phyloP scores from a whole-genome alignment of 2,113 vertebrate species.

The Porphyrio hochstetteri region DNA sequence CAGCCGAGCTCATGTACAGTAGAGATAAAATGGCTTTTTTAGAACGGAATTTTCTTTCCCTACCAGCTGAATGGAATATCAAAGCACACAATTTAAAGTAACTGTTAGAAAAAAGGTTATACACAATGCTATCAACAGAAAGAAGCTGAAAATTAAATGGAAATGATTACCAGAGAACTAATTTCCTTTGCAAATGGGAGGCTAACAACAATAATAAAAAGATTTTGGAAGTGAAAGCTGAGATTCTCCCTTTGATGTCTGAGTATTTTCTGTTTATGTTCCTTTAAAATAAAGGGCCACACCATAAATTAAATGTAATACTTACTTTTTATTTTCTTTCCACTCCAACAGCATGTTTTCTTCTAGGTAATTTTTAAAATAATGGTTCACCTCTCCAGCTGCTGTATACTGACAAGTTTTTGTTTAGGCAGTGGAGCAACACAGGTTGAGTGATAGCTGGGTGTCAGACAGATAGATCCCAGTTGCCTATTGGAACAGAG shows the following conservation, averaged over 20 bases:
- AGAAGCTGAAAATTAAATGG: slow-evolving; percentile 63
- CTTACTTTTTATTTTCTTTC: slow-evolving; percentile 49
- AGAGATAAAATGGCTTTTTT: slow-evolving; percentile 47
- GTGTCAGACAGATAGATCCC: neutral
- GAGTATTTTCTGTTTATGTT: slow-evolving; percentile 17
- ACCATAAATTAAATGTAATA: slow-evolving; percentile 34
- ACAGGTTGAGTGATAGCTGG: neutral
- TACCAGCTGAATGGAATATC: slow-evolving; percentile 36
- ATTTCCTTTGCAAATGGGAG: slow-evolving; percentile 55
- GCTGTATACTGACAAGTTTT: neutral
- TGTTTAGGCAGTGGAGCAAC: neutral
- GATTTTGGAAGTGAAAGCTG: slow-evolving; percentile 17
- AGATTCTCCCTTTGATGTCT: slow-evolving; percentile 26
- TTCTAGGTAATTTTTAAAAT: slow-evolving; percentile 23
- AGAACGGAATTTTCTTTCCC: slow-evolving; percentile 33
- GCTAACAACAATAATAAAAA: slow-evolving; percentile 46
- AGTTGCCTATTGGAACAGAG: neutral
- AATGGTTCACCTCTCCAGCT: neutral
- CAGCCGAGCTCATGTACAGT: slow-evolving; percentile 1
- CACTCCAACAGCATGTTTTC: neutral
- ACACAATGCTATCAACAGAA: slow-evolving; percentile 41
- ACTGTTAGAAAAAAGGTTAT: slow-evolving; percentile 48
- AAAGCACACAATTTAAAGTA: slow-evolving; percentile 43
- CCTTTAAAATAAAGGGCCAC: neutral
- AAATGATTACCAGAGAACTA: slow-evolving; percentile 33